phyloP scores from a whole-genome alignment of 2,113 vertebrate genomes.

The Hyperopisus bebe region DNA sequence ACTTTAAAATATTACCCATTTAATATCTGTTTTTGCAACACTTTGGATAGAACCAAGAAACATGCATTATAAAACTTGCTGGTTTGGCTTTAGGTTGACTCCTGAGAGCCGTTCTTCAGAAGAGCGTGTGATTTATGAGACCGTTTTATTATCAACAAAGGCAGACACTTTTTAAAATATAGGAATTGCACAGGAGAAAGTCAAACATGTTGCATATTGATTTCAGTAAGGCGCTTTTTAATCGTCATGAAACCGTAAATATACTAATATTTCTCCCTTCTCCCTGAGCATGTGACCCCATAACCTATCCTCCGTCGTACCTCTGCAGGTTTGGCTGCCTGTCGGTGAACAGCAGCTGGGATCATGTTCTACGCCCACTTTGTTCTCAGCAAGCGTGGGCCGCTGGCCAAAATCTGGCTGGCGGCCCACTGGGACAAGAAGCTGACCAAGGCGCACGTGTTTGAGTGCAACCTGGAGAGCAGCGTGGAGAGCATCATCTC shows the following conservation, averaged over 20 bases:
- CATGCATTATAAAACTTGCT: not conserved
- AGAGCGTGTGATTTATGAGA: not conserved
- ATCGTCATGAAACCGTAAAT: not conserved
- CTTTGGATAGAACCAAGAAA: not conserved
- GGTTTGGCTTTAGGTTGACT: not conserved
- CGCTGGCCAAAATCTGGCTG: conserved; percentile 98
- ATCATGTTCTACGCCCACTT: conserved; percentile 99
- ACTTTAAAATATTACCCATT: not conserved
- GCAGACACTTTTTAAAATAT: not conserved
- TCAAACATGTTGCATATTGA: not conserved
- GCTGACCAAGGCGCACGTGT: conserved; percentile 97
- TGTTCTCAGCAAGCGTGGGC: conserved; percentile 98
- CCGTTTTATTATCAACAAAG: not conserved
- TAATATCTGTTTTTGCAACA: not conserved
- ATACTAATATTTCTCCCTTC: not conserved
- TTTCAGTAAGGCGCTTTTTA: not conserved
- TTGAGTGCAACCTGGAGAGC: conserved; percentile 97
- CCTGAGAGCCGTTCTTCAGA: not conserved
- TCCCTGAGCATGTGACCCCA: not conserved
- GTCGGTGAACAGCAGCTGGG: conserved; percentile 58
- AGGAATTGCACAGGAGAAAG: not conserved
- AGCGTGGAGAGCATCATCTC: conserved; percentile 98
- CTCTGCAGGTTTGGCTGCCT: conserved; percentile 55
- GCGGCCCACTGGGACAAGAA: conserved; percentile 99
- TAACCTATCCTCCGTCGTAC: not conserved